phyloP scores from a whole-genome alignment of 2,113 vertebrate species.

The Grantiella picta region DNA sequence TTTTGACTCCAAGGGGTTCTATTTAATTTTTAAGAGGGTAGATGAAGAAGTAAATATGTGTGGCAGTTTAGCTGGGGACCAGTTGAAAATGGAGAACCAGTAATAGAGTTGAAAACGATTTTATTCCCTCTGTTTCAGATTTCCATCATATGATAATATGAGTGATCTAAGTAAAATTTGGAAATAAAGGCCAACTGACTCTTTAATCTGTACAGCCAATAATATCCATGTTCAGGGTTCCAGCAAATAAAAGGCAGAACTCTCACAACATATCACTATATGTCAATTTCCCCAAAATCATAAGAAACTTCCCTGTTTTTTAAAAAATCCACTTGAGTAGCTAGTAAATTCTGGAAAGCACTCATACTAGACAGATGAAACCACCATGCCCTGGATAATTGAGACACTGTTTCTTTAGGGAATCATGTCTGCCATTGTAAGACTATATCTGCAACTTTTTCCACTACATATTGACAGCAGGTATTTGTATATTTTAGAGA shows the following conservation, averaged over 20 bases:
- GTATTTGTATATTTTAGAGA: background rate
- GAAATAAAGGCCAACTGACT: background rate
- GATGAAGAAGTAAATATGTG: background rate
- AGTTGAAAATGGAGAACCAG: background rate
- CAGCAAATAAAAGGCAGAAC: background rate
- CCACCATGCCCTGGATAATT: background rate
- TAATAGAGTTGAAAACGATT: background rate
- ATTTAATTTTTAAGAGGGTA: background rate
- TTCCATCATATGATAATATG: background rate
- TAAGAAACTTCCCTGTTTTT: background rate
- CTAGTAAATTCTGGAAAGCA: background rate
- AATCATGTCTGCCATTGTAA: background rate
- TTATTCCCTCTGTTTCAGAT: background rate
- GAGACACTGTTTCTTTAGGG: background rate
- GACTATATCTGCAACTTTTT: background rate
- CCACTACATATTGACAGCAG: background rate
- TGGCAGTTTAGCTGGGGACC: background rate
- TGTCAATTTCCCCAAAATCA: background rate
- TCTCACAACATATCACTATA: background rate
- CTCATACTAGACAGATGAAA: background rate
- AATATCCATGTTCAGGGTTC: background rate
- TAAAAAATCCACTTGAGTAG: background rate
- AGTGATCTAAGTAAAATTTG: background rate
- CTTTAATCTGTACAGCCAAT: background rate
- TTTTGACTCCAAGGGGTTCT: background rate